Base-by-base conservation (phyloP, 2,888 invertebrate genomes). In the Tetanocera ferruginea region DNA sequence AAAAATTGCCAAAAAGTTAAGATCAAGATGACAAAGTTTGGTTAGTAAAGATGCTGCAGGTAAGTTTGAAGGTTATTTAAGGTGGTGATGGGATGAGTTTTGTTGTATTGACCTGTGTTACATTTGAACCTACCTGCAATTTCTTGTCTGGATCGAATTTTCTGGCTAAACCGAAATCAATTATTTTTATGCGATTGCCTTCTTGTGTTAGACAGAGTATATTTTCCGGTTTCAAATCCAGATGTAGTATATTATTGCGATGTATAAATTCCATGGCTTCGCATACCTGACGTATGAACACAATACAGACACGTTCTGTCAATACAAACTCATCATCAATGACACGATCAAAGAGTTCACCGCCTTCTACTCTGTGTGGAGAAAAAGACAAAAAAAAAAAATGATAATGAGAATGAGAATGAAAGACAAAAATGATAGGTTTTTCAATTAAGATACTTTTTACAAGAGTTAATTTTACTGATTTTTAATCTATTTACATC, bases 221-320 rank as follows among this genome's bases (percentile, higher is more conserved):
- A 90, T 99, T 99, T 91, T 99, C 99, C 11, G 99, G 99, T 96
- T 99, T 99, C 93, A 99, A 94, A 88, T 99, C 99, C 76, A 99
- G 92, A 91, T 99, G 99, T 76, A 99, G 91, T 83, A 99, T 97
- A 85, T 96, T 95, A 90, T 97, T 96, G 78, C 95, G 93, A 88
- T 99, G 99, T 86, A 99, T 98, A 88, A 98, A 99, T 87, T 96
- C 96, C 82, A 99, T 95, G 34, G 98, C 99, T 89, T 99, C 98
- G 90, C 98, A 98, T 82, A 99, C 98, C 91, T 99, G 99, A 55
- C 98, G 92, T 93, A 99, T 96, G 89, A 99, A 99, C 79, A 98
- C 95, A 0, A 97, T 95, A 89, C 98, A 99, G 8, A 98, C 96
- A 81, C 96, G 94, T 90, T 99, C 99, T 0, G 99, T 99, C 81